Evolutionary conservation across 2,113 vertebrate species (phyloP), one percentile per base, ranked within the genome.

Genomic region (Anarrhichthys ocellatus): DNA sequence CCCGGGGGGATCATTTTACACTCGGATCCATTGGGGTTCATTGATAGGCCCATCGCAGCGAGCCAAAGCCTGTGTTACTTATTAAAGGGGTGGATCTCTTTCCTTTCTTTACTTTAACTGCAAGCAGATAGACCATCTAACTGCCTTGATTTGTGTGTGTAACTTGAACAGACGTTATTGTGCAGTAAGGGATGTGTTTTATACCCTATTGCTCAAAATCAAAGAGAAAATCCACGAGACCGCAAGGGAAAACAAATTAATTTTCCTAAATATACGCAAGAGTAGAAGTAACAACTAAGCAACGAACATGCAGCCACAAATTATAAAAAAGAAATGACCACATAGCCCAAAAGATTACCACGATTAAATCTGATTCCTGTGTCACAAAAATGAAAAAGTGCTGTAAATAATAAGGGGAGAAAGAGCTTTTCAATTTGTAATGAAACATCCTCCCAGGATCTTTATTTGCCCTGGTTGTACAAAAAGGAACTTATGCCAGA

Each of bases 71-170:
- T 1, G 32, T 74, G 87, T 93, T 93, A 92, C 89, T 66, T 93
- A 93, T 93, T 94, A 88, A 89, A 90, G 80, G 80, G 76, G 64
- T 8, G 64, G 79, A 91, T 94, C 90, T 69, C 59, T 82, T 93
- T 91, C 83, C 87, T 92, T 80, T 83, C 87, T 87, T 87, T 77
- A 82, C 69, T 82, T 83, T 80, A 77, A 69, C 69, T 63, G 78
- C 81, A 79, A 84, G 86, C 61, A 74, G 73, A 68, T 85, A 67
- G 71, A 38, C 65, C 5, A 34, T 74, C 76, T 73, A 69, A 63
- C 71, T 42, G 67, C 61, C 79, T 87, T 80, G 82, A 89, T 91
- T 91, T 87, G 36, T 59, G 24, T 59, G 44, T 73, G 87, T 69
- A 89, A 89, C 82, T 50, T 50, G 76, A 89, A 67, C 71, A 5